A percentile compares a stretch with the other conserved stretches of the same genome.
phyloP scores from a whole-genome alignment of 2,113 vertebrate species.

The Etheostoma spectabile region DNA sequence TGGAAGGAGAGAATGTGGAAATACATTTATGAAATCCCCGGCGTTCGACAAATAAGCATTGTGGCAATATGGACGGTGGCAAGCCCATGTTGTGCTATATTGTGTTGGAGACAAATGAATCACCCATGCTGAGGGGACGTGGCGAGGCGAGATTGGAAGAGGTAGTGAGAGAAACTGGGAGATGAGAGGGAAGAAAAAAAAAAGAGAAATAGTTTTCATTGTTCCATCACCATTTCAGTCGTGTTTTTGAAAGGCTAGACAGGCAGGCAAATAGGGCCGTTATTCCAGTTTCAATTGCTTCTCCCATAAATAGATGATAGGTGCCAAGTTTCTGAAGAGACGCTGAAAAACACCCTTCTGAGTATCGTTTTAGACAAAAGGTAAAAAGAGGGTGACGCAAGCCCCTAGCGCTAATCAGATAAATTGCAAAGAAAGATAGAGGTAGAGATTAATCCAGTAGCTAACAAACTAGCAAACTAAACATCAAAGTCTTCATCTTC shows the following conservation, averaged over 20 bases:
- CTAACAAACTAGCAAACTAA: conserved; percentile 77
- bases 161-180: conserved; percentile 70
- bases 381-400: conserved; percentile 64
- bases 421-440: conserved; percentile 58
- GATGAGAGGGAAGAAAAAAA: conserved; percentile 55
- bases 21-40: conserved; percentile 77
- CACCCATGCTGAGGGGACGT: conserved; percentile 80
- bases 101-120: conserved; percentile 85
- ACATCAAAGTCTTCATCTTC: conserved; percentile 82
- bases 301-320: conserved; percentile 78
- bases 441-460: conserved; percentile 75
- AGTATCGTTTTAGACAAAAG: conserved; percentile 67
- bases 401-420: conserved; percentile 70
- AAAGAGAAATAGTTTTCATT: conserved; percentile 77
- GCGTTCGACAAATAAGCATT: conserved; percentile 77
- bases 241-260: conserved; percentile 72
- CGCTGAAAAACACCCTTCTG: conserved; percentile 64
- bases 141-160: conserved; percentile 69
- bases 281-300: conserved; percentile 75
- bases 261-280: conserved; percentile 75
- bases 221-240: conserved; percentile 77
- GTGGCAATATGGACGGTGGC: conserved; percentile 69
- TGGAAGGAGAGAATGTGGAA: conserved; percentile 71
- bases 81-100: conserved; percentile 81
- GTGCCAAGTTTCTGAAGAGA: conserved; percentile 69